These are phyloP conservation scores for Lasius fuliginosus DNA, from an alignment of 2,888 invertebrate genomes.

Conservation along the genomic window DNA sequence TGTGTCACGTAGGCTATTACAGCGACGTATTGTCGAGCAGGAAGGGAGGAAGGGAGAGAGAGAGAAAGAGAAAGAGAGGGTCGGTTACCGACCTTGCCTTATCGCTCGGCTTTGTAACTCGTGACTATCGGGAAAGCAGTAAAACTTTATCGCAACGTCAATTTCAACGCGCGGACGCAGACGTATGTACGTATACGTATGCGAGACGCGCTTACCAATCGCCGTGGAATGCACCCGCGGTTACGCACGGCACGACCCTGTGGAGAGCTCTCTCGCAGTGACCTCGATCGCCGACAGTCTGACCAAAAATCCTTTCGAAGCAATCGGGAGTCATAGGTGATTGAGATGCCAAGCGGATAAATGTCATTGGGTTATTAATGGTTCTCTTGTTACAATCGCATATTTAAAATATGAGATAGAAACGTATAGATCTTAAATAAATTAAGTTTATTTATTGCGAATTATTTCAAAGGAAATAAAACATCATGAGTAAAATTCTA, in stretches of 20 bases:
- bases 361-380: neutral
- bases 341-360: neutral
- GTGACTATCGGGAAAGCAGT: conserved; percentile 76
- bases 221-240: conserved; percentile 36
- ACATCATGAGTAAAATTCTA: neutral
- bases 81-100: conserved; percentile 78
- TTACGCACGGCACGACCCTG: conserved; percentile 40
- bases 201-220: conserved; percentile 44
- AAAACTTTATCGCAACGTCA: conserved; percentile 76
- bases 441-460: neutral
- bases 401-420: neutral
- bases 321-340: neutral
- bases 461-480: neutral
- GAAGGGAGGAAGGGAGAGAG: neutral
- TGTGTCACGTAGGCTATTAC: conserved; percentile 53
- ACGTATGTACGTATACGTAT: conserved; percentile 15
- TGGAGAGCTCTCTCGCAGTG: neutral
- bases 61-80: conserved; percentile 54
- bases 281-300: neutral
- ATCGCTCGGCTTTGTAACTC: conserved; percentile 75
- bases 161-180: conserved; percentile 65
- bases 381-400: neutral
- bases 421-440: neutral
- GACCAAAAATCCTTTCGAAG: neutral
- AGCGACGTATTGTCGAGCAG: conserved; percentile 37